phyloP scores from a whole-genome alignment of 2,797 vertebrate species.

The Coluber constrictor region DNA sequence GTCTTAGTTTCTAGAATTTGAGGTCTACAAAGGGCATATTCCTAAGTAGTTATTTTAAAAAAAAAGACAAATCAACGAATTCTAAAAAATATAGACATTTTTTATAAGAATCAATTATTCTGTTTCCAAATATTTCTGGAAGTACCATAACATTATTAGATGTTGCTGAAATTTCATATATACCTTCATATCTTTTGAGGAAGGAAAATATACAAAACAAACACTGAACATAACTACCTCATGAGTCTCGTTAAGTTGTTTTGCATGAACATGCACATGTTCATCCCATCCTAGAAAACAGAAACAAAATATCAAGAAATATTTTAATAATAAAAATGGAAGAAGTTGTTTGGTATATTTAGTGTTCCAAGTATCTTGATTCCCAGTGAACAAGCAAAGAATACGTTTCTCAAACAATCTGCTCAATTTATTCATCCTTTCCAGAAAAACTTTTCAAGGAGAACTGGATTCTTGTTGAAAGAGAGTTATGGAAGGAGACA shows the following conservation, averaged over 20 bases:
- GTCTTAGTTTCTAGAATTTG: background rate
- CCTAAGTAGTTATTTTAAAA: too few species aligned
- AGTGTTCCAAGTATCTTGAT: background rate
- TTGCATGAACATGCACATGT: conserved; percentile 98
- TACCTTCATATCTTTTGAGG: conserved; percentile 21
- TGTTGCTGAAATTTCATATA: conserved; percentile 19
- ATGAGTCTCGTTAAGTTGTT: conserved; percentile 85
- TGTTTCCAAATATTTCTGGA: conserved; percentile 27
- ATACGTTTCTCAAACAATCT: background rate
- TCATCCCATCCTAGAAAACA: conserved; percentile 85
- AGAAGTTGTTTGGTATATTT: background rate
- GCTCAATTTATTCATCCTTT: background rate
- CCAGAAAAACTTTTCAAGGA: background rate
- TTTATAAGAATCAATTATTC: background rate
- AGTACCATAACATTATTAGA: conserved; percentile 30
- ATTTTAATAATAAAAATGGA: background rate
- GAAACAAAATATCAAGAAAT: conserved; percentile 30
- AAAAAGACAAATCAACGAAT: background rate
- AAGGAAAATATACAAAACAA: background rate
- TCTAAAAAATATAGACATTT: conserved; percentile 8
- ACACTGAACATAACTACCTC: conserved; percentile 76
- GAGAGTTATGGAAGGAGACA: background rate
- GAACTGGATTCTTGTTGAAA: background rate
- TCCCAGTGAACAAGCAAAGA: background rate
- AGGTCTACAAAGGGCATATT: background rate